These are phyloP conservation scores for Eremobia ochroleuca DNA, from an alignment of 2,888 invertebrate species.

Conservation along the genomic window DNA sequence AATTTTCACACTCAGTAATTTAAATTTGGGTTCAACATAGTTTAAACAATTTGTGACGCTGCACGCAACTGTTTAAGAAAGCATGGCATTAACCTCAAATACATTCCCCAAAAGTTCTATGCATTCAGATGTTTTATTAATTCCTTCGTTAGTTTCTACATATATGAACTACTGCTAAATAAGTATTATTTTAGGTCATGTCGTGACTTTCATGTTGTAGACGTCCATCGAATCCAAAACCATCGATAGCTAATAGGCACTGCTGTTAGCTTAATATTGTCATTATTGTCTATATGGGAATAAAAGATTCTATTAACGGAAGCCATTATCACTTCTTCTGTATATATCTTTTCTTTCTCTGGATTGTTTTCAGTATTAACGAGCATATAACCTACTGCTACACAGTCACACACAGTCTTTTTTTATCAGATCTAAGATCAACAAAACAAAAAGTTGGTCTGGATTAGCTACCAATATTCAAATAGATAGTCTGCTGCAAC, in stretches of 20 bases:
- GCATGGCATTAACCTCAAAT: slow-evolving; percentile 47
- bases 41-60: slow-evolving; percentile 42
- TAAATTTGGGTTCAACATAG: slow-evolving; percentile 36
- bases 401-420: background rate
- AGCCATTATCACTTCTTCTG: background rate
- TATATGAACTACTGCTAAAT: slow-evolving; percentile 40
- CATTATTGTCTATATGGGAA: background rate
- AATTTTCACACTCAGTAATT: slow-evolving; percentile 40
- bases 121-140: slow-evolving; percentile 45
- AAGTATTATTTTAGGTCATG: slow-evolving; percentile 26
- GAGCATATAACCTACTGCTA: background rate
- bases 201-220: slow-evolving; percentile 30
- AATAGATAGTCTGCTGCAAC: slow-evolving; percentile 56
- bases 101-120: slow-evolving; percentile 32
- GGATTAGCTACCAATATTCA: slow-evolving; percentile 24
- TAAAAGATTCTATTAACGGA: background rate
- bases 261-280: background rate
- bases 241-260: background rate
- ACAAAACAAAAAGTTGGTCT: slow-evolving; percentile 1
- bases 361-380: background rate
- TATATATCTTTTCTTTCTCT: background rate
- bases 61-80: slow-evolving; percentile 42
- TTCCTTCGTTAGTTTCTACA: slow-evolving; percentile 21
- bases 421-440: background rate
- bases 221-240: too few relatives aligned